A percentile compares a stretch with the other conserved stretches of the same genome.
phyloP scores from a whole-genome alignment of 2,888 invertebrate species.

The Sinohyriopsis cumingii region DNA sequence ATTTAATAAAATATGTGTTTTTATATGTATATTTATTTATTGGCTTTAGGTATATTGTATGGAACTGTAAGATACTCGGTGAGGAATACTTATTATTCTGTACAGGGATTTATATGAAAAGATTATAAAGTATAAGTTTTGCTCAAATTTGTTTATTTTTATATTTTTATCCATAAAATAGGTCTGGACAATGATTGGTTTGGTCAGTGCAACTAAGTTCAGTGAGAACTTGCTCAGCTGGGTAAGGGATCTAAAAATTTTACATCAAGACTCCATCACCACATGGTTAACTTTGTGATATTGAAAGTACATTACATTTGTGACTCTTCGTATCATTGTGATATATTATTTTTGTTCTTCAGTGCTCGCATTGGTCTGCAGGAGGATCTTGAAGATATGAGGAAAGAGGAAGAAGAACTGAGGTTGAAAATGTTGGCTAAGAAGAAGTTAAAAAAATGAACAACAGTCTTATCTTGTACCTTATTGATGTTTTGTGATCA shows the following conservation, averaged over 20 bases:
- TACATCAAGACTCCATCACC: neutral
- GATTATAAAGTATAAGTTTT: no score
- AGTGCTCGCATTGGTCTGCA: conserved; percentile 80
- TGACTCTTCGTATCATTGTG: neutral
- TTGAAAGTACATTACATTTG: neutral
- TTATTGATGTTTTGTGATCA: no score
- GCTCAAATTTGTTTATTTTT: no score
- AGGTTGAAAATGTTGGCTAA: conserved; percentile 72
- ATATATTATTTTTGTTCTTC: conserved; percentile 16
- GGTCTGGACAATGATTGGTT: neutral
- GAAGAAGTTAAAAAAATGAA: conserved; percentile 72
- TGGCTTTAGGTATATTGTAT: no score
- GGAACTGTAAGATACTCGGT: no score
- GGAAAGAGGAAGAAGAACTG: conserved; percentile 84
- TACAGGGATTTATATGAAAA: no score
- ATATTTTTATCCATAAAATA: no score
- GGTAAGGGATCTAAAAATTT: neutral
- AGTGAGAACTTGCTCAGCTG: neutral
- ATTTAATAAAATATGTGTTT: no score
- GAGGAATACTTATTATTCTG: no score
- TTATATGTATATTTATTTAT: no score
- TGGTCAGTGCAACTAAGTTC: neutral
- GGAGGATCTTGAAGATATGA: conserved; percentile 95
- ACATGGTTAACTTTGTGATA: neutral
- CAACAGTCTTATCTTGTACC: no score